A percentile compares a stretch with the other conserved stretches of the same genome.
Conservation (phyloP, 1,140 invertebrate species). For the Hetaerina americana region DNA sequence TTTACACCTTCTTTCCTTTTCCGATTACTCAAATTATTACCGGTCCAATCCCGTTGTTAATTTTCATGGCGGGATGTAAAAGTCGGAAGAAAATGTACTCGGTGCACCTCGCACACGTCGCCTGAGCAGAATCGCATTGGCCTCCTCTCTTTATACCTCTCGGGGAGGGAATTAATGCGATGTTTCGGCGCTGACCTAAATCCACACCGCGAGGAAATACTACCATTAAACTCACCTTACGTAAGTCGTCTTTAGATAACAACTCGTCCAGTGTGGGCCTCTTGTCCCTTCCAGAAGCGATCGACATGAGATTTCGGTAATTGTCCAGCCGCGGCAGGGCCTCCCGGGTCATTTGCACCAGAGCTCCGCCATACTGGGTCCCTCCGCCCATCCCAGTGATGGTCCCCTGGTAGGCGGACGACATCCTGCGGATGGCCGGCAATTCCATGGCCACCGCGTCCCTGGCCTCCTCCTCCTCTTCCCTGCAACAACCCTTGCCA, state of each 20-base stretch:
- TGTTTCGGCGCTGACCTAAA: too few species aligned
- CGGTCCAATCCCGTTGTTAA: too few species aligned
- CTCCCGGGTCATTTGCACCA: conserved; percentile 46
- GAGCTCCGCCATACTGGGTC: conserved; percentile 8
- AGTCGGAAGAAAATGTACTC: too few species aligned
- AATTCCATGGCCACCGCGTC: background rate
- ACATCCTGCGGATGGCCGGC: background rate
- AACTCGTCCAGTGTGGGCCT: conserved; percentile 36
- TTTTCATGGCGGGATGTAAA: too few species aligned
- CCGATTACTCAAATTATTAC: too few species aligned
- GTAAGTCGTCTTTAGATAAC: background rate
- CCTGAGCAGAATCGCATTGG: too few species aligned
- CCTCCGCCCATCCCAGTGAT: background rate
- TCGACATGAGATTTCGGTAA: conserved; percentile 52
- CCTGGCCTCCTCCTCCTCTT: background rate
- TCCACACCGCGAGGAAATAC: too few species aligned
- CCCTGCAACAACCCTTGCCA: background rate
- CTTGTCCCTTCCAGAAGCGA: conserved; percentile 23
- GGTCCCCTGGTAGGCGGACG: background rate
- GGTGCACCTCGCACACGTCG: too few species aligned
- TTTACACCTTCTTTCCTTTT: too few species aligned
- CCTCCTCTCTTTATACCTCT: too few species aligned
- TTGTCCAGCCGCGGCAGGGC: conserved; percentile 77
- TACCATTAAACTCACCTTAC: background rate
- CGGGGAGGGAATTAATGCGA: too few species aligned